Evolutionary conservation across 1,140 invertebrate species (phyloP), one percentile per base, ranked within the genome.

Genomic region (Orussus abietinus): DNA sequence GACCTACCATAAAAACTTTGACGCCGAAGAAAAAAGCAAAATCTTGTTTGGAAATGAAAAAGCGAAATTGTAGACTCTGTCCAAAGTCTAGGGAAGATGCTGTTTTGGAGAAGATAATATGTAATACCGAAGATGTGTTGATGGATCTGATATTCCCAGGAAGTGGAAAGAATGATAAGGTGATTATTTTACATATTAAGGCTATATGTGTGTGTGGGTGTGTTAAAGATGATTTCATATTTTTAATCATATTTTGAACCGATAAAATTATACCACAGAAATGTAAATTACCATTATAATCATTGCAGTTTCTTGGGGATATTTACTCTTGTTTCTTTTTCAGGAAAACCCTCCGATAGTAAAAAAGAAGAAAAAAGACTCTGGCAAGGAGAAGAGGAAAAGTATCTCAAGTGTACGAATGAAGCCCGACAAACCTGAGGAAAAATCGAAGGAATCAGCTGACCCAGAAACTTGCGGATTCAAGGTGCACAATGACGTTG

Each of bases 1-100:
- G 71, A 3, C 59, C 62, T 10, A 40, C 52, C 4, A 72, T 74
- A n/a, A 63, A 42, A 22, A 72, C 69, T 2, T 67, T 68, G 2
- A 37, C 41, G 10, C 20, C 38, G 0, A 38, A 40, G 3, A 51
- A 21, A 22, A 60, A 44, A 29, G 0, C n/a, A 0, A 26, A 47
- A 7, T 37, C 34, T 4, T 64, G 61, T 45, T 1, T 17, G 0
- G 40, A 61, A 11, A 49, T 46, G 10, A 47, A 28, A 6, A 53
- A 51, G 3, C 42, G 34, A 3, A 42, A 38, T 4, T 60, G 57
- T 20, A 11, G 40, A 12, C 14, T 64, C 12, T 32, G 33, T 0
- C 39, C 37, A 0, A 17, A 10, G 0, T 37, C 64, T 7, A 25
- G 45, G 18, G 29, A 49, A 7, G 51, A 57, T 10, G 1, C 11